phyloP scores from a whole-genome alignment of 1,140 invertebrate species.

The Drosophila dunni region DNA sequence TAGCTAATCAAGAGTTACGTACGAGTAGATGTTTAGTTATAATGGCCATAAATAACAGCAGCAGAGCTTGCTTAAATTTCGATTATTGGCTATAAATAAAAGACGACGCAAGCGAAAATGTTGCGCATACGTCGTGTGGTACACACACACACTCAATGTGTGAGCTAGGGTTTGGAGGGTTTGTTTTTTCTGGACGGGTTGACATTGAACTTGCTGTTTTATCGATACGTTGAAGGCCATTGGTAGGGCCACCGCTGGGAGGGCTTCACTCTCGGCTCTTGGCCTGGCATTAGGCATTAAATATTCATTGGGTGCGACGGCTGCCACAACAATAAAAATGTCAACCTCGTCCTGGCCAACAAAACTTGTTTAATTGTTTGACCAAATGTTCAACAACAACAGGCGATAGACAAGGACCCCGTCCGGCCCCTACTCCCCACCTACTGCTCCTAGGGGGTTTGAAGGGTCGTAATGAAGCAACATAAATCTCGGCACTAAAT shows the following conservation, averaged over 20 bases:
- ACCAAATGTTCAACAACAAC: conserved; percentile 51
- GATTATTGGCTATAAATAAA: conserved; percentile 75
- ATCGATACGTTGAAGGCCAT: conserved; percentile 63
- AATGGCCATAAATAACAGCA: conserved; percentile 64
- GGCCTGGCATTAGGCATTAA: conserved; percentile 49
- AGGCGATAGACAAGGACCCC: conserved; percentile 14
- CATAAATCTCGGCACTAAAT: conserved; percentile 81
- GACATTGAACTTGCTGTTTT: conserved; percentile 75
- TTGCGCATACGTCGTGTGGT: conserved; percentile 68
- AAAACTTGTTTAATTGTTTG: conserved; percentile 72
- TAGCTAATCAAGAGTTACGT: conserved; percentile 41
- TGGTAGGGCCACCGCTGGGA: conserved; percentile 17
- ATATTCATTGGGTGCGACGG: conserved; percentile 70
- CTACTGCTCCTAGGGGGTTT: not conserved
- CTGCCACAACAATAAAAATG: conserved; percentile 73
- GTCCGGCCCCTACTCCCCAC: no score
- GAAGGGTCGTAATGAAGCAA: conserved; percentile 66
- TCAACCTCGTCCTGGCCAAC: conserved; percentile 33
- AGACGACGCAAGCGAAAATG: conserved; percentile 27
- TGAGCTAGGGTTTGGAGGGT: not conserved
- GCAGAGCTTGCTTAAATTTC: conserved; percentile 42
- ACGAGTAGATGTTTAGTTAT: conserved; percentile 10
- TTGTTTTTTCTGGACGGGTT: conserved; percentile 23
- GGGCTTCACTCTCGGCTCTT: not conserved
- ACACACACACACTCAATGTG: conserved; percentile 5